Base-by-base conservation (phyloP, 2,888 invertebrate genomes). In the Rhabditoides inermis region DNA sequence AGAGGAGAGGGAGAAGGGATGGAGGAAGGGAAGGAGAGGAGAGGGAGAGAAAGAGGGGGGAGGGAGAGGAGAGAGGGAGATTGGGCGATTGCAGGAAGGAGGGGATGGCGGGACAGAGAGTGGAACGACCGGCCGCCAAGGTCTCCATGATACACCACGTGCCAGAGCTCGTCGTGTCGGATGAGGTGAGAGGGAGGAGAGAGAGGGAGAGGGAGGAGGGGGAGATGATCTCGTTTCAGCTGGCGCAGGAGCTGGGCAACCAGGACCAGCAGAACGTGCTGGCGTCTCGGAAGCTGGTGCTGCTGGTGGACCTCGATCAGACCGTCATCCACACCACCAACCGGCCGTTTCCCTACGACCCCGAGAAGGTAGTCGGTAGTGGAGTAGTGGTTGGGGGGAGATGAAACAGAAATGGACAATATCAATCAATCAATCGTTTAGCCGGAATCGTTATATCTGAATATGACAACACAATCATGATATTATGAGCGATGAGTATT, bases 271-370 rank as follows among this genome's bases (percentile, higher is more conserved):
- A 86, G 32, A 84, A 90, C 50, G 82, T 98, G 48, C 78, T 98
- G 49, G 84, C 84, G 65, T 85, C 87, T 67, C 83, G 86, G 53
- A 94, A 94, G 78, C 82, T 99, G 45, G 94, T 90, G 20, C 80
- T 99, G 15, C 82, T 99, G 40, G 94, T 99, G 2, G 98, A 99
- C 82, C 84, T 99, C 61, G 98, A 99, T 83, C 95, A 98, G 79
- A 99, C 98, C 0, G 81, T 99, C 39, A 89, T 99, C 69, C 98
- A 99, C 78, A 98, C 98, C 2, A 95, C 98, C 41, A 94, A 95
- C 80, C 91, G 94, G 76, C 95, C 94, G 0, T 84, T 87, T 41
- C 39, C 4, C 2, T 30, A 41, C 28, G 48, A 58, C 28, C 35
- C 44, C 1, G 37, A 28, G 6, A 36, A 46, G 51, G 56, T 60